Evolutionary conservation across 2,888 invertebrate genomes (phyloP).

Genomic region (Andrena trimmerana): DNA sequence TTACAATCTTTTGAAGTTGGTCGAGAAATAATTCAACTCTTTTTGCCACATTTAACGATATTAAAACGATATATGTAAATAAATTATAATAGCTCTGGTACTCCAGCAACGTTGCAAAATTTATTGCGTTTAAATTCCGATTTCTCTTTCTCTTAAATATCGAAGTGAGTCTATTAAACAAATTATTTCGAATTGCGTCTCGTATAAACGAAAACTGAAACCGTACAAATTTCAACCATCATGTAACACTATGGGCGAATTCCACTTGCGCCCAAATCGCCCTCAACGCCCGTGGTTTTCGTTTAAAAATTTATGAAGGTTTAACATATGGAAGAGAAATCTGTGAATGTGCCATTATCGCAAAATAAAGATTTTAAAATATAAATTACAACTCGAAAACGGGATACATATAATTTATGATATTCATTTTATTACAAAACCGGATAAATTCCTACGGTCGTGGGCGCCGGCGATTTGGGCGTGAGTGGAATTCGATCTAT

Average conservation of each 20-base stretch:
- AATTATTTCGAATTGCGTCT: slow-evolving; percentile 19
- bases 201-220: slow-evolving; percentile 6
- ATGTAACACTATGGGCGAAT: slow-evolving; percentile 7
- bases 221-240: slow-evolving; percentile 22
- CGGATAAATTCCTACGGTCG: too few relatives aligned
- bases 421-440: too few relatives aligned
- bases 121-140: slow-evolving; percentile 16
- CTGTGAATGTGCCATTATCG: too few relatives aligned
- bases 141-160: slow-evolving; percentile 8
- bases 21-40: slow-evolving; percentile 65
- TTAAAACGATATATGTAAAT: slow-evolving; percentile 14
- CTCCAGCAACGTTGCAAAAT: slow-evolving; percentile 20
- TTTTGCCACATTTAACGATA: slow-evolving; percentile 39
- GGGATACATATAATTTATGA: too few relatives aligned
- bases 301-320: too few relatives aligned
- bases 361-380: too few relatives aligned
- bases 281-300: too few relatives aligned
- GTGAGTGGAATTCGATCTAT: background rate
- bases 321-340: too few relatives aligned
- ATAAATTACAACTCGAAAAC: too few relatives aligned
- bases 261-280: too few relatives aligned
- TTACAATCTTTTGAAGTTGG: slow-evolving; percentile 67
- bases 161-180: slow-evolving; percentile 1
- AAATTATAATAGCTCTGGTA: slow-evolving; percentile 31
- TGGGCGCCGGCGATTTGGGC: too few relatives aligned